Conservation (phyloP, 2,888 invertebrate genomes). For the Leptopilina drosophilae region DNA sequence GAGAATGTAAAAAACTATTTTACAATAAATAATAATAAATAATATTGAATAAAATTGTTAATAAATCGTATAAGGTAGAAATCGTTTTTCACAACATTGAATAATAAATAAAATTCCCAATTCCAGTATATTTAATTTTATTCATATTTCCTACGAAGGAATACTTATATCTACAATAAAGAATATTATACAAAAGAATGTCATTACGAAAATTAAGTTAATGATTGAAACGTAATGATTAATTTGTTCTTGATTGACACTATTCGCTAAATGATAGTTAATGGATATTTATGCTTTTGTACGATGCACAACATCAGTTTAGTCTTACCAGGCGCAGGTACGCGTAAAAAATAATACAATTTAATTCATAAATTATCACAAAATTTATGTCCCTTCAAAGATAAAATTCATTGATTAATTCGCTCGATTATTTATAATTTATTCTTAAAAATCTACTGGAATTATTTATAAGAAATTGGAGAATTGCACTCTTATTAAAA, state of each 20-base stretch:
- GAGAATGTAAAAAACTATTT: too few relatives aligned
- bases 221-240: conserved; percentile 3
- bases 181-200: conserved; percentile 35
- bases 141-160: conserved; percentile 20
- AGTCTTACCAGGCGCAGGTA: conserved; percentile 63
- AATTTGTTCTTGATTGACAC: conserved; percentile 29
- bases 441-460: conserved; percentile 37
- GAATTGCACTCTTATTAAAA: conserved; percentile 28
- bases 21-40: too few relatives aligned
- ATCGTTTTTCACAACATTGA: not conserved
- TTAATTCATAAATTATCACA: conserved; percentile 61
- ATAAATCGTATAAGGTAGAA: too few relatives aligned
- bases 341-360: conserved; percentile 62
- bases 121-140: not conserved
- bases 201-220: conserved; percentile 10
- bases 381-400: conserved; percentile 42
- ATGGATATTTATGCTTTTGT: conserved; percentile 10
- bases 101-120: conserved; percentile 1
- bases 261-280: not conserved
- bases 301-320: conserved; percentile 10
- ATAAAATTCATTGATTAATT: conserved; percentile 18
- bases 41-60: too few relatives aligned
- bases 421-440: conserved; percentile 5
- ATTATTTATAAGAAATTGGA: conserved; percentile 14
- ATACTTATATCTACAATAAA: conserved; percentile 23